Conservation (phyloP, 2,888 invertebrate species). For the Phasia obesa region DNA sequence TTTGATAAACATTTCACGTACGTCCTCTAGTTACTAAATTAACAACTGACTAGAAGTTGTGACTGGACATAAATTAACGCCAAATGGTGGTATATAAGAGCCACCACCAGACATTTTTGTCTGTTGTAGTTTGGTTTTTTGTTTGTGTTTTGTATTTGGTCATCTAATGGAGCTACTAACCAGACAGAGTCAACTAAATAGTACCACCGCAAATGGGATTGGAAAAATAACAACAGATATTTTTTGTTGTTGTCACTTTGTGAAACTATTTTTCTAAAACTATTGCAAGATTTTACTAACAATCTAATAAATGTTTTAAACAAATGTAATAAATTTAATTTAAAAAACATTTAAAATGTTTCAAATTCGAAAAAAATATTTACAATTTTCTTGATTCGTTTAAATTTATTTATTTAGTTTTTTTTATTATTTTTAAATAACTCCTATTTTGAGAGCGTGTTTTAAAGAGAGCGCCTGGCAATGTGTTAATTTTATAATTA, state of each 20-base stretch:
- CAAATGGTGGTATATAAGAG: slow-evolving; percentile 64
- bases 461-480: slow-evolving; percentile 6
- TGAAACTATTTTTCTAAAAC: no score
- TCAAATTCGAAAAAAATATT: not conserved
- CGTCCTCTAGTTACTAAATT: slow-evolving; percentile 71
- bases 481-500: slow-evolving; percentile 38
- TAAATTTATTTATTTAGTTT: not conserved
- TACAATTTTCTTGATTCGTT: not conserved
- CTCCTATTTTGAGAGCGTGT: slow-evolving; percentile 53
- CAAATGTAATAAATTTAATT: no score
- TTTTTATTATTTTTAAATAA: no score
- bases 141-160: slow-evolving; percentile 38
- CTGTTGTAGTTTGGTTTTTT: not conserved
- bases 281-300: slow-evolving; percentile 42
- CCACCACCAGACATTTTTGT: slow-evolving; percentile 49
- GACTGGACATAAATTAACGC: slow-evolving; percentile 71
- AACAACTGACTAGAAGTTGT: slow-evolving; percentile 68
- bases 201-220: slow-evolving; percentile 10
- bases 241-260: slow-evolving; percentile 5
- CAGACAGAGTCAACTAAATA: slow-evolving; percentile 7
- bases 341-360: not conserved
- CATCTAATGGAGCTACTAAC: slow-evolving; percentile 36
- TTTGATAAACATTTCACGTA: slow-evolving; percentile 69
- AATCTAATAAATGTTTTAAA: slow-evolving; percentile 21
- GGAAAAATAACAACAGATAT: not conserved